Conservation (phyloP, 1,140 invertebrate genomes). For the Drosophila kohkoa region DNA sequence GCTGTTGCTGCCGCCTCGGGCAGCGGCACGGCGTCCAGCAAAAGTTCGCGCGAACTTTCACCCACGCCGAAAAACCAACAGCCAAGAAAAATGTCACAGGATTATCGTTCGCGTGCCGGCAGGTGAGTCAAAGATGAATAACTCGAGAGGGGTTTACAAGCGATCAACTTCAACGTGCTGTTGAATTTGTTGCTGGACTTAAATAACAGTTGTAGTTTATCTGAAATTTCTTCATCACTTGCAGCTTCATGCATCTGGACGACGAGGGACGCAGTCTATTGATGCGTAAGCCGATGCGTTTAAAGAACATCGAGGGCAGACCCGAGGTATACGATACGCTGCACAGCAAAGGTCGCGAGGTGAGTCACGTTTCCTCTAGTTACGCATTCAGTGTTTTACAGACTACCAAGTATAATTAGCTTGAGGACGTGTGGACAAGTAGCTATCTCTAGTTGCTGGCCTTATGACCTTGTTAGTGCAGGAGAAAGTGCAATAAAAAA, state of each 20-base stretch:
- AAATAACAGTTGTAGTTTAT: not conserved
- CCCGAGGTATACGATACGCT: conserved; percentile 88
- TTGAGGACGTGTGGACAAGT: conserved; percentile 38
- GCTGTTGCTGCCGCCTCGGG: conserved; percentile 52
- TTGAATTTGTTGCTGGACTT: not conserved
- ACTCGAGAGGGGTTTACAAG: not conserved
- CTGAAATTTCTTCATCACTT: conserved; percentile 16
- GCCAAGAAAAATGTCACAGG: conserved; percentile 80
- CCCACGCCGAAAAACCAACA: conserved; percentile 82
- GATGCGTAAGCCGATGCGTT: conserved; percentile 87
- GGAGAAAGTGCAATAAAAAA: conserved; percentile 67
- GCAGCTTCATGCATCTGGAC: conserved; percentile 80
- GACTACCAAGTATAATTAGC: conserved; percentile 58
- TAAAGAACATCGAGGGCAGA: conserved; percentile 87
- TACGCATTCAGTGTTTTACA: conserved; percentile 9
- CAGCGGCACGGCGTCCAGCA: conserved; percentile 69
- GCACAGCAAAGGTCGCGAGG: conserved; percentile 86
- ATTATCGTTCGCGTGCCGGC: conserved; percentile 81
- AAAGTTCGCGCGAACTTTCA: conserved; percentile 82
- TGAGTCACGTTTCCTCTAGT: conserved; percentile 76
- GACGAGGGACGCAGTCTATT: conserved; percentile 79
- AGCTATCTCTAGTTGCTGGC: not conserved
- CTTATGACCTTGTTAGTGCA: conserved; percentile 17
- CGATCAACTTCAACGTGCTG: not conserved
- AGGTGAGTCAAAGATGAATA: conserved; percentile 57